Base-by-base conservation (phyloP, 2,113 vertebrate species). In the Chloropsis cyanopogon region DNA sequence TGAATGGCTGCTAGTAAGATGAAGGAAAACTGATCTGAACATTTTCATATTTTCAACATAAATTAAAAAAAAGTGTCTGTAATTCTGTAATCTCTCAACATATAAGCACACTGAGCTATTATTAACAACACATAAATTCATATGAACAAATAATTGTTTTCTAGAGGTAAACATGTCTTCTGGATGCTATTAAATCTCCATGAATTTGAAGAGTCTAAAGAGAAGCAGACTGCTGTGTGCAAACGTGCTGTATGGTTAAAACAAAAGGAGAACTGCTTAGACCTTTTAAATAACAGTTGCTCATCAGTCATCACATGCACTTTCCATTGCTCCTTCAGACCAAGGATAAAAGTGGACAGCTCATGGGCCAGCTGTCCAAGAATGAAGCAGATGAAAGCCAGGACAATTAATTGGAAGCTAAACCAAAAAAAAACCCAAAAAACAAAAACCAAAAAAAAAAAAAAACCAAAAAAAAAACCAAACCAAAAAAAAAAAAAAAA, bases 131-230 rank as follows among this genome's bases (percentile, higher is more conserved):
- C n/a, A 54, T 41, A n/a, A 10, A 69, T 69, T 83, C 87, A 60
- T 35, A 52, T 57, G 57, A 88, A 79, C 44, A 89, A 92, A 82
- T 70, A 86, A 83, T 81, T 89, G 37, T 56, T 91, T 96, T 89
- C 31, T 75, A 78, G 64, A 88, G 29, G 60, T 73, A 93, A 86
- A 75, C 9, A 26, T 54, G 44, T 84, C 61, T 93, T 83, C 72
- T 8, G 79, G 41, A 91, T 61, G 42, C 57, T 91, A 56, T 68
- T 96, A 82, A 71, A 73, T 59, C 49, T 61, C 70, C 47, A 72
- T 14, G 61, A 93, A 65, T 90, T 46, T 85, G 53, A 90, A 60
- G 56, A 84, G 19, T 71, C 44, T 69, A 60, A 85, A 92, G 25
- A 91, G 37, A 84, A 75, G 52, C 20, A 71, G 57, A 72, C 41